Evolutionary conservation across 2,797 vertebrate species (phyloP).

Genomic region (Sebastes nivosus): DNA sequence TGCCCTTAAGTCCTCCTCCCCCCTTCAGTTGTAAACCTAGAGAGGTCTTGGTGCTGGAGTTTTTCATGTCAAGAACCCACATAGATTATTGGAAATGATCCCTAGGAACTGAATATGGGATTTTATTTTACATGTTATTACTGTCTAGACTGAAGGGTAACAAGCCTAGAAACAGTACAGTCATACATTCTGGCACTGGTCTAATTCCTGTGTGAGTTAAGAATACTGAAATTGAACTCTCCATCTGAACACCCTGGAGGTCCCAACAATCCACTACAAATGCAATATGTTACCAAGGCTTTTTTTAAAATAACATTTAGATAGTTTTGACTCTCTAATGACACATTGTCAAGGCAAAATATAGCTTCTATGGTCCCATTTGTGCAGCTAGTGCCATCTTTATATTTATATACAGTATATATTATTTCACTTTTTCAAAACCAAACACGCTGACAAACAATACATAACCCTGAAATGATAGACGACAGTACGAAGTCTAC

Average conservation of each 20-base stretch:
- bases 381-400: not conserved
- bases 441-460: too few relatives aligned
- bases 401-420: too few relatives aligned
- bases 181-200: not conserved
- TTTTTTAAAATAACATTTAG: not conserved
- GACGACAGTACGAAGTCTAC: too few relatives aligned
- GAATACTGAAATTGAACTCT: not conserved
- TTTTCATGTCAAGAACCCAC: conserved; percentile 12
- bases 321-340: not conserved
- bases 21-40: conserved; percentile 6
- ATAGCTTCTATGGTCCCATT: not conserved
- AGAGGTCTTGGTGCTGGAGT: not conserved
- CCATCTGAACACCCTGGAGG: not conserved
- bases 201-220: not conserved
- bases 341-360: not conserved
- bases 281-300: not conserved
- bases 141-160: not conserved
- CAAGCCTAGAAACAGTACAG: not conserved
- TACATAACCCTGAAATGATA: too few relatives aligned
- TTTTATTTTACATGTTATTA: not conserved
- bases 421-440: too few relatives aligned
- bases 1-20: conserved; percentile 15
- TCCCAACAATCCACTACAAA: not conserved
- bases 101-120: not conserved
- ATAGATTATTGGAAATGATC: conserved; percentile 5